Evolutionary conservation across 1,140 invertebrate genomes (phyloP).

Genomic region (Hyposmocoma kahamanoa): DNA sequence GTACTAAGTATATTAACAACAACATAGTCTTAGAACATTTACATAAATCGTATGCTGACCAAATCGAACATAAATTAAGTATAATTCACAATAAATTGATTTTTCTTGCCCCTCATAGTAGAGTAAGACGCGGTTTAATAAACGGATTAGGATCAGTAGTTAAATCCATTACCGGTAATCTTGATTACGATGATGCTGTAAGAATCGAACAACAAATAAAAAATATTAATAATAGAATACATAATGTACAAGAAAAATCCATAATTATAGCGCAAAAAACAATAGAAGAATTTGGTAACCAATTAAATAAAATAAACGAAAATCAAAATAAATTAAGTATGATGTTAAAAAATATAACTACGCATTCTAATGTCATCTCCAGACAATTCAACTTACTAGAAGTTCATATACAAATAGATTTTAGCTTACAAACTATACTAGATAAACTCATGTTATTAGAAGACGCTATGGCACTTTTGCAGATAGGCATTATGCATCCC

Average conservation of each 20-base stretch:
- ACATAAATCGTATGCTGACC: not conserved
- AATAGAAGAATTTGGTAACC: conserved; percentile 3
- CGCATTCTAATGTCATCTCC: not conserved
- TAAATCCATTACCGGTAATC: conserved; percentile 30
- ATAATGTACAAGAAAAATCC: no score
- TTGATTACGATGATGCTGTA: conserved; percentile 23
- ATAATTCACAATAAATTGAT: not conserved
- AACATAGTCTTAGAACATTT: not conserved
- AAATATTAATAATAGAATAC: not conserved
- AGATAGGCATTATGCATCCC: not conserved
- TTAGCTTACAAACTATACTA: not conserved
- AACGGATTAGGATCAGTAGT: conserved; percentile 29
- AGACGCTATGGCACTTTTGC: not conserved
- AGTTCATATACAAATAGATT: conserved; percentile 1
- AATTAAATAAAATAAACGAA: conserved; percentile 1
- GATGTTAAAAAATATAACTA: not conserved
- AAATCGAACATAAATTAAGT: not conserved
- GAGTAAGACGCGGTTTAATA: conserved; percentile 29
- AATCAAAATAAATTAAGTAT: not conserved
- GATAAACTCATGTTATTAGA: not conserved
- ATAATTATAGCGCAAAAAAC: no score
- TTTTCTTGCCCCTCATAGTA: conserved; percentile 3
- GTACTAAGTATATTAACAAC: not conserved
- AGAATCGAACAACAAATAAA: not conserved
- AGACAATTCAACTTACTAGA: not conserved